Evolutionary conservation across 2,113 vertebrate genomes (phyloP).

Genomic region (Crotophaga sulcirostris): DNA sequence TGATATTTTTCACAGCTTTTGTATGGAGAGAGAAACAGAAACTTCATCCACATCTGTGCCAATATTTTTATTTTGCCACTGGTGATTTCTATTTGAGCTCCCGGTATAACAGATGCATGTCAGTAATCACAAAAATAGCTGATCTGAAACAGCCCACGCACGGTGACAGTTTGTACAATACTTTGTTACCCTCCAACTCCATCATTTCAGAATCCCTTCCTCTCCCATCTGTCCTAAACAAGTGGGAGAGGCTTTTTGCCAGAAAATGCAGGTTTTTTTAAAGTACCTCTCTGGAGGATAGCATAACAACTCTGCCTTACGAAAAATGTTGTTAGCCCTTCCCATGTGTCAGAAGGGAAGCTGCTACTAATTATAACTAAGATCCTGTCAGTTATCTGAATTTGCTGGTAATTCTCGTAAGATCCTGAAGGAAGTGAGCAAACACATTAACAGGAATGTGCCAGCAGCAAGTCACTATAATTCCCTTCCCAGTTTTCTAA

Average conservation of each 20-base stretch:
- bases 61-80: not conserved
- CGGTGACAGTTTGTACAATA: not conserved
- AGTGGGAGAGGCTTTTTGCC: slow-evolving; percentile 8
- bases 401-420: slow-evolving; percentile 16
- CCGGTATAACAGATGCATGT: not conserved
- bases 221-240: slow-evolving; percentile 36
- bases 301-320: slow-evolving; percentile 22
- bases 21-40: not conserved
- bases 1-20: not conserved
- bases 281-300: slow-evolving; percentile 1
- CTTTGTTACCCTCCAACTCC: not conserved
- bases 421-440: slow-evolving; percentile 32
- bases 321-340: slow-evolving; percentile 23
- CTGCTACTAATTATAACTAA: slow-evolving; percentile 46
- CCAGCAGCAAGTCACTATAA: slow-evolving; percentile 9
- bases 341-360: not conserved
- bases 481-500: not conserved
- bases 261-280: not conserved
- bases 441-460: slow-evolving; percentile 23
- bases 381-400: slow-evolving; percentile 30
- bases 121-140: slow-evolving; percentile 33
- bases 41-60: not conserved
- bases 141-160: not conserved
- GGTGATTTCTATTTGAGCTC: not conserved
- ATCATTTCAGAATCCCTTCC: not conserved